phyloP scores from a whole-genome alignment of 2,888 invertebrate species.

The Tineola bisselliella region DNA sequence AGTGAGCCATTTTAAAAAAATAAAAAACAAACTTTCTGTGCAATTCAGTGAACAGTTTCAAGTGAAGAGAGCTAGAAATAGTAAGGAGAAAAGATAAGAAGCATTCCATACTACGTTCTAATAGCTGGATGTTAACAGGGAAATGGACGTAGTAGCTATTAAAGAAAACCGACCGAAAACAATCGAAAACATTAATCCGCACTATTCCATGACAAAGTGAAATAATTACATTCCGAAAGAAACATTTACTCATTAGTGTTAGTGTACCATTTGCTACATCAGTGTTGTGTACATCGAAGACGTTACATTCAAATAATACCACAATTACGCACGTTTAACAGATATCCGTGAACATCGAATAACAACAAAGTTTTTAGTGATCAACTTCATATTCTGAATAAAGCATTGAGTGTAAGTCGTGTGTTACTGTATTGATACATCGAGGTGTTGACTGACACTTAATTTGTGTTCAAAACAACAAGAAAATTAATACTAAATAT shows the following conservation, averaged over 20 bases:
- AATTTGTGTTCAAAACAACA: not conserved
- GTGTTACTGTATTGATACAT: constrained; percentile 40
- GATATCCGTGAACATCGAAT: constrained; percentile 9
- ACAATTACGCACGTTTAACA: constrained; percentile 10
- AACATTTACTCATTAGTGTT: not conserved
- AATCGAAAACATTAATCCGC: not conserved
- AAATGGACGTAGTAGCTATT: constrained; percentile 46
- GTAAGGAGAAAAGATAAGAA: constrained; percentile 52
- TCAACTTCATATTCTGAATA: constrained; percentile 17
- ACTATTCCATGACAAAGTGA: not conserved
- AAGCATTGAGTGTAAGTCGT: constrained; percentile 32
- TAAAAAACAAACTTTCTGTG: constrained; percentile 61
- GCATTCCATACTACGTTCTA: constrained; percentile 65
- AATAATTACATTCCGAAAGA: not conserved
- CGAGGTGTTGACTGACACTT: constrained; percentile 55
- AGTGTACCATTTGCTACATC: not conserved
- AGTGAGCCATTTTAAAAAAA: constrained; percentile 69
- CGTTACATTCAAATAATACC: not conserved
- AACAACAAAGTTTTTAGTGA: constrained; percentile 1
- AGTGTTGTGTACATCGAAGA: constrained; percentile 5
- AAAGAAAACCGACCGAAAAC: not conserved
- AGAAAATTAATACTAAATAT: not conserved
- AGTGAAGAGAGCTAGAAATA: constrained; percentile 62
- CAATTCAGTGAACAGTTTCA: constrained; percentile 60
- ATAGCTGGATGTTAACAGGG: constrained; percentile 67